These are phyloP conservation scores for Rhincodon typus DNA, from an alignment of 2,797 vertebrate species.

Conservation along the genomic window DNA sequence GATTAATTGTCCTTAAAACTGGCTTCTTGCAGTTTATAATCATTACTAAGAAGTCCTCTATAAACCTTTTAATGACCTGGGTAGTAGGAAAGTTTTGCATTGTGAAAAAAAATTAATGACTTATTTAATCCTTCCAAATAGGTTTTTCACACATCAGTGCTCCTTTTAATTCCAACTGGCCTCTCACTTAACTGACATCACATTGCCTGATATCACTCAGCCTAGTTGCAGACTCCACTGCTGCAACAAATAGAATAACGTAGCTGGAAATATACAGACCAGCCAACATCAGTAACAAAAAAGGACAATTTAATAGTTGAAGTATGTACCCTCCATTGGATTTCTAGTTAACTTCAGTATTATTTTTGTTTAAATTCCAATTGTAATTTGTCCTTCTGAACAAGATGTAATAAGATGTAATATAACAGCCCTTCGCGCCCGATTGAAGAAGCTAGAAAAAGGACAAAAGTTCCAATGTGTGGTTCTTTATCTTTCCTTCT, in stretches of 20 bases:
- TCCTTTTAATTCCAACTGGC: not conserved
- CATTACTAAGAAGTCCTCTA: not conserved
- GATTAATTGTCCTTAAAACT: not conserved
- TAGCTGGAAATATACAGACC: not conserved
- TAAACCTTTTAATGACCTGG: not conserved
- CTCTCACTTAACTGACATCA: not conserved
- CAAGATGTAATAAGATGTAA: not conserved
- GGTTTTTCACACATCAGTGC: not conserved
- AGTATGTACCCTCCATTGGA: not conserved
- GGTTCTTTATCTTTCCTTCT: not conserved
- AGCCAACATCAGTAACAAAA: not conserved
- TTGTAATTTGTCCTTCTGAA: not conserved
- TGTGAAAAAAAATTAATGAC: not conserved
- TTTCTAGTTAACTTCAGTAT: not conserved
- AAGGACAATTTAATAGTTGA: not conserved
- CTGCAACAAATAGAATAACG: not conserved
- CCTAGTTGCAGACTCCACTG: not conserved
- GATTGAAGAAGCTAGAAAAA: not conserved
- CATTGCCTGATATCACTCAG: not conserved
- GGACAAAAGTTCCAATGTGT: not conserved
- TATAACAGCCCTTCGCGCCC: not conserved
- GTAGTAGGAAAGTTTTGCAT: not conserved
- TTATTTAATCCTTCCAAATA: not conserved
- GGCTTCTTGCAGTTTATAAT: not conserved
- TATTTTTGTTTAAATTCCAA: not conserved